Evolutionary conservation across 2,888 invertebrate species (phyloP).

Genomic region (Micoletzkya japonica): DNA sequence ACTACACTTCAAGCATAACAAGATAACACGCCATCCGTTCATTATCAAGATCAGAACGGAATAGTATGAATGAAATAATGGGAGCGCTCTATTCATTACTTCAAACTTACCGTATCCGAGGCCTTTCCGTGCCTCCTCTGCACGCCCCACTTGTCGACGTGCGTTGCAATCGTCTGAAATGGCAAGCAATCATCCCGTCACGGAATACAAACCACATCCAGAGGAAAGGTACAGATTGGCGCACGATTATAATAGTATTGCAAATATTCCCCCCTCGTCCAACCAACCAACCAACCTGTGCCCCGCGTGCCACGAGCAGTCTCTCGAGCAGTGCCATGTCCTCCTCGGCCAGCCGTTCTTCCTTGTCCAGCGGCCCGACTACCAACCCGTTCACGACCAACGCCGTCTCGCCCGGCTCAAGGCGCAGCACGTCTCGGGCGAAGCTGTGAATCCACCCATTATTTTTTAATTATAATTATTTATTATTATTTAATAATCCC

Average conservation of each 20-base stretch:
- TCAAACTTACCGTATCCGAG: slow-evolving; percentile 63
- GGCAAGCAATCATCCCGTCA: too few relatives aligned
- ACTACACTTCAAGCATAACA: neutral
- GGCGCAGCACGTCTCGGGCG: slow-evolving; percentile 75
- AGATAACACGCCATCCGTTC: too few relatives aligned
- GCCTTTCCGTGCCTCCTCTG: slow-evolving; percentile 51
- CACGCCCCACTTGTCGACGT: slow-evolving; percentile 58
- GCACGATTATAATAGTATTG: neutral
- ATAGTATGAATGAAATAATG: neutral
- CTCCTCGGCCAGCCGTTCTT: slow-evolving; percentile 69
- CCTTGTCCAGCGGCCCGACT: slow-evolving; percentile 43
- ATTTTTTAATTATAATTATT: too few relatives aligned
- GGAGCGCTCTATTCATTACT: neutral
- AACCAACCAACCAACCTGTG: slow-evolving; percentile 34
- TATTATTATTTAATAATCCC: too few relatives aligned
- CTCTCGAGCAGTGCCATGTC: slow-evolving; percentile 88
- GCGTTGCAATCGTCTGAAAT: slow-evolving; percentile 41
- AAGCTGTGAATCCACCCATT: slow-evolving; percentile 32
- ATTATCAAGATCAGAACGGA: neutral
- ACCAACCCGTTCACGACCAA: slow-evolving; percentile 86
- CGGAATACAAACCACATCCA: neutral
- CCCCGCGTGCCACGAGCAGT: slow-evolving; percentile 64
- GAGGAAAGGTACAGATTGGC: neutral
- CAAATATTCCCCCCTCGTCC: neutral
- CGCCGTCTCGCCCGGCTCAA: slow-evolving; percentile 75